Percentiles rank a stretch among this genome's conserved stretches.
phyloP scores from a whole-genome alignment of 2,113 vertebrate species.

The Brevimyrus niger region DNA sequence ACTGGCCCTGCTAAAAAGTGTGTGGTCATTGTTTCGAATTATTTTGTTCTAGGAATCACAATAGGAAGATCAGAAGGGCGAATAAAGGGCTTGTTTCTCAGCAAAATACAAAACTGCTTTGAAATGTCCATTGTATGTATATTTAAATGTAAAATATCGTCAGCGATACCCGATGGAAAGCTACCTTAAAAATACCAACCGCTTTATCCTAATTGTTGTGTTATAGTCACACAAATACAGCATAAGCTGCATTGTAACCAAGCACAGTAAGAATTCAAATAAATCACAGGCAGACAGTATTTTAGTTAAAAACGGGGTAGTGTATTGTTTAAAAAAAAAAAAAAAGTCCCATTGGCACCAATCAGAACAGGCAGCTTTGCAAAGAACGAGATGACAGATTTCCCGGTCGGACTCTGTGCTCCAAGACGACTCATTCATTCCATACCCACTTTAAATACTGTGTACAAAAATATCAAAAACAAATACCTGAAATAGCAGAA shows the following conservation, averaged over 20 bases:
- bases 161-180: neutral
- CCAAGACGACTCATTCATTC: neutral
- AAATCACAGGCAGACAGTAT: neutral
- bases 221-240: neutral
- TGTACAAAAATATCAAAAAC: conserved; percentile 35
- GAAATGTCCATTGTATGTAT: neutral
- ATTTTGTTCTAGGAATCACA: neutral
- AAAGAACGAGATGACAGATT: neutral
- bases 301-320: conserved; percentile 8
- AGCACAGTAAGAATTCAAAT: neutral
- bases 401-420: neutral
- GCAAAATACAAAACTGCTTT: neutral
- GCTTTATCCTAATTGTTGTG: neutral
- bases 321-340: conserved; percentile 16
- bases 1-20: neutral
- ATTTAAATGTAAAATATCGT: neutral
- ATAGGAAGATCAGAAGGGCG: neutral
- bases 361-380: conserved; percentile 5
- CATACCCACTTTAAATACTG: conserved; percentile 32
- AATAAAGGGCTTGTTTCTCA: neutral
- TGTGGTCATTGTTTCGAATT: neutral
- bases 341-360: neutral
- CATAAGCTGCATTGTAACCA: neutral
- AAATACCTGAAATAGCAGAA: conserved; percentile 16
- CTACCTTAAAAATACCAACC: neutral